Percentiles rank a stretch among this genome's conserved stretches.
phyloP scores from a whole-genome alignment of 1,140 invertebrate genomes.

The Liolophura sinensis region DNA sequence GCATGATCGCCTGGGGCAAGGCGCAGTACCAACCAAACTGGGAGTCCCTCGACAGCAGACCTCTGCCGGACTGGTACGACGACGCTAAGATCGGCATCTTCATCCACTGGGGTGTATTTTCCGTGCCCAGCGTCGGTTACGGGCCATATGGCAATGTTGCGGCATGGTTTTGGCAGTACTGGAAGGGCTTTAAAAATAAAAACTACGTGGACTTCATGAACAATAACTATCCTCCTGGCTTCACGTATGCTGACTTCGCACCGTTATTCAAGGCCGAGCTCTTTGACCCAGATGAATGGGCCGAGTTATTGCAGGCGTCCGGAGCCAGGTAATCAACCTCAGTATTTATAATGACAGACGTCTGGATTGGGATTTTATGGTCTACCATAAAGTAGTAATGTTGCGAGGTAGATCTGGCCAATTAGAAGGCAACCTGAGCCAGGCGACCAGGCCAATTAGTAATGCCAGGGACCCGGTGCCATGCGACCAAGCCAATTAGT shows the following conservation, averaged over 20 bases:
- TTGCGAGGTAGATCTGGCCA: too few species aligned
- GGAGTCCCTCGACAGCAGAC: conserved; percentile 52
- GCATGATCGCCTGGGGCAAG: conserved; percentile 71
- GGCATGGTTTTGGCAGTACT: conserved; percentile 48
- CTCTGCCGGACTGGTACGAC: conserved; percentile 54
- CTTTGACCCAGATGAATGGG: conserved; percentile 34
- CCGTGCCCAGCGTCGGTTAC: conserved; percentile 41
- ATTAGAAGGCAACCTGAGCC: too few species aligned
- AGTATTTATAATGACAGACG: too few species aligned
- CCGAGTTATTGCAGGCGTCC: conserved; percentile 28
- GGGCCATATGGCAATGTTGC: conserved; percentile 18
- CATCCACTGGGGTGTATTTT: conserved; percentile 56
- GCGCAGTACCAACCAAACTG: conserved; percentile 37
- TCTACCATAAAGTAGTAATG: too few species aligned
- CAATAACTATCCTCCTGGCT: conserved; percentile 43
- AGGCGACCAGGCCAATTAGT: too few species aligned
- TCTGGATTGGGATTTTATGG: too few species aligned
- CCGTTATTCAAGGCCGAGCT: conserved; percentile 37
- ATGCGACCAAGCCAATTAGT: too few species aligned
- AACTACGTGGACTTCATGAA: conserved; percentile 41
- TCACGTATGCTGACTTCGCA: conserved; percentile 47
- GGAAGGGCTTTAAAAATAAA: conserved; percentile 25
- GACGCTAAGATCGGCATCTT: conserved; percentile 57
- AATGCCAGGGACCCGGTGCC: too few species aligned
- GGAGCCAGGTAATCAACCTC: conserved; percentile 30